Evolutionary conservation across 2,113 vertebrate species (phyloP), one percentile per base, ranked within the genome.

Genomic region (Chloropsis cyanopogon): DNA sequence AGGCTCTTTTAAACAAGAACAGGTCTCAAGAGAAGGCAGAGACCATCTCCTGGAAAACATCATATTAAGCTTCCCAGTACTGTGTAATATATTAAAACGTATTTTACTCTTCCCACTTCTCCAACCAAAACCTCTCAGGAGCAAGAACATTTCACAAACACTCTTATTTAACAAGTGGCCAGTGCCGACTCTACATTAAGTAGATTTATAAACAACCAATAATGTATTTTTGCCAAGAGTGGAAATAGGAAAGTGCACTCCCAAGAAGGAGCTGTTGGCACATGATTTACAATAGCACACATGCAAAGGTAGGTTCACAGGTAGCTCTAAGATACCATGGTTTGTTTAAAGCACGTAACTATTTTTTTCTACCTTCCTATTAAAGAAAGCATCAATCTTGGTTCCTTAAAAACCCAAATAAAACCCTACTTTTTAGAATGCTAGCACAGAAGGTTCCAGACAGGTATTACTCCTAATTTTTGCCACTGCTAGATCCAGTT

Each of bases 1-100:
- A 49, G 0, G 0, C 8, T 54, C 41, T 65, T 29, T 61, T 29
- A 52, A 83, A 50, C 18, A 37, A 57, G 8, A 31, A 12, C 0
- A 79, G 11, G 23, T 50, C 37, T 41, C 42, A 59, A 42, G 28
- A 75, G 28, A 78, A 70, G 12, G 44, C 28, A 92, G 29, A 90
- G 7, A 44, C 22, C 14, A 14, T 5, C 22, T 21, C 31, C 37
- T 69, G 29, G 20, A 52, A 86, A 66, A 29, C 3, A 12, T 4
- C 1, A 2, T 9, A 39, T 21, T 68, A 60, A 59, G 15, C 7
- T n/a, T 82, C 12, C 26, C n/a, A 54, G 10, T 41, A 47, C 5
- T 15, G 21, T 6, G 13, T 16, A 42, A 69, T 8, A 21, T 8
- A 39, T 42, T 46, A 50, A 49, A 69, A 37, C 5, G 6, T 23